Evolutionary conservation across 1,140 invertebrate species (phyloP), one percentile per base, ranked within the genome.

Genomic region (Drosophila nasuta): DNA sequence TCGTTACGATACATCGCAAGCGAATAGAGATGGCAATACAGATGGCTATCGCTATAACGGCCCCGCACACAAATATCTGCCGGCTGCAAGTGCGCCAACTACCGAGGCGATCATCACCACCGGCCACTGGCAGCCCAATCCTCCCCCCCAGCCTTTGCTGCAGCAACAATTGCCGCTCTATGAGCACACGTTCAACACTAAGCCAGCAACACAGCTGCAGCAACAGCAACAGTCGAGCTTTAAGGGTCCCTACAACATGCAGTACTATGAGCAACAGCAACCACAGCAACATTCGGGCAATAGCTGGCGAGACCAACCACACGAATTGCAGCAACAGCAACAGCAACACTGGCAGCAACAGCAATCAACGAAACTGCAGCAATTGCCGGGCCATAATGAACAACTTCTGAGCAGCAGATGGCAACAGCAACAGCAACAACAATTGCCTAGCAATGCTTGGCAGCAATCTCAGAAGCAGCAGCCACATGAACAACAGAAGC

Each of bases 31-130:
- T n/a, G 33, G 41, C 8, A 82, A 87, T 51, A 8, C 43, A 5
- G 57, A 81, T 46, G 83, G 85, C 20, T 88, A 88, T 57, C 85
- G 83, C 2, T 88, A 88, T 5, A 89, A 88, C 51, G 83, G 85
- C 6, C 83, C 83, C 0, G 80, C 83, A 1, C 83, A 88, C 46
- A 88, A 88, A 5, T 88, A 88, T 48, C 43, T 88, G 65, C 83
- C 83, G 0, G 74, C 67, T 0, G 77, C 87, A 20, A 74, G 60
- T 25, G 30, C 77, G 2, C 51, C 67, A 1, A 41, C 58, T 43
- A 74, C 64, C 5, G 74, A 73, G 49, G 54, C 68, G 1, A 56
- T 76, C 7, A 60, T 56, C 48, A 57, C 59, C 8, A 75, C 72
- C 25, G 67, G 48, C 30, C 69, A 76, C 49, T 76, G 74, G 74